These are phyloP conservation scores for Orgyia antiqua DNA, from an alignment of 2,888 invertebrate species.

Conservation along the genomic window DNA sequence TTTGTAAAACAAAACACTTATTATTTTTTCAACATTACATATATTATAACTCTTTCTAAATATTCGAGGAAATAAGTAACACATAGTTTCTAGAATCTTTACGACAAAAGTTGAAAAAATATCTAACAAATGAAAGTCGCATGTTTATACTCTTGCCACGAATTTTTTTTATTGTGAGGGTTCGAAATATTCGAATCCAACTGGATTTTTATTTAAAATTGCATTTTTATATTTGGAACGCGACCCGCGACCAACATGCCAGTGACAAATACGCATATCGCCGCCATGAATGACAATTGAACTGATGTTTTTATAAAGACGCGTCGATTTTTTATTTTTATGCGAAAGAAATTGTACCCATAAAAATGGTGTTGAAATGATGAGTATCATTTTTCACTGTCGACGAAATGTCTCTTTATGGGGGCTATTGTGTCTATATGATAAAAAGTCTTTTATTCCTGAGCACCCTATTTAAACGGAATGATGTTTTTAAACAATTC, in stretches of 20 bases:
- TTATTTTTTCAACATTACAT: too few relatives aligned
- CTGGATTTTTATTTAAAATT: conserved; percentile 74
- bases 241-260: conserved; percentile 61
- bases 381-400: conserved; percentile 74
- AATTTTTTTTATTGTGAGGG: conserved; percentile 72
- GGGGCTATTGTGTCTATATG: conserved; percentile 60
- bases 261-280: conserved; percentile 75
- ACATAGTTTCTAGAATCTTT: too few relatives aligned
- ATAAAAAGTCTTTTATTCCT: conserved; percentile 42
- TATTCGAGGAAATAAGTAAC: too few relatives aligned
- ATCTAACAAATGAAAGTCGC: conserved; percentile 34
- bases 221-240: conserved; percentile 77
- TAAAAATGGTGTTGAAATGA: conserved; percentile 75
- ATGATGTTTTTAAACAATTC: background rate
- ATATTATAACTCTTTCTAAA: too few relatives aligned
- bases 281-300: conserved; percentile 78
- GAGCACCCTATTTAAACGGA: conserved; percentile 1
- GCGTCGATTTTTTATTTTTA: conserved; percentile 68
- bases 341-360: conserved; percentile 74
- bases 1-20: too few relatives aligned
- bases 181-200: conserved; percentile 56
- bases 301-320: conserved; percentile 76
- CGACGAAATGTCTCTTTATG: conserved; percentile 64
- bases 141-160: conserved; percentile 50
- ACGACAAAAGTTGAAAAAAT: conserved; percentile 28